A percentile compares a stretch with the other conserved stretches of the same genome.
These are phyloP conservation scores for Neodiprion fabricii DNA, from an alignment of 1,140 invertebrate species.

Conservation along the genomic window DNA sequence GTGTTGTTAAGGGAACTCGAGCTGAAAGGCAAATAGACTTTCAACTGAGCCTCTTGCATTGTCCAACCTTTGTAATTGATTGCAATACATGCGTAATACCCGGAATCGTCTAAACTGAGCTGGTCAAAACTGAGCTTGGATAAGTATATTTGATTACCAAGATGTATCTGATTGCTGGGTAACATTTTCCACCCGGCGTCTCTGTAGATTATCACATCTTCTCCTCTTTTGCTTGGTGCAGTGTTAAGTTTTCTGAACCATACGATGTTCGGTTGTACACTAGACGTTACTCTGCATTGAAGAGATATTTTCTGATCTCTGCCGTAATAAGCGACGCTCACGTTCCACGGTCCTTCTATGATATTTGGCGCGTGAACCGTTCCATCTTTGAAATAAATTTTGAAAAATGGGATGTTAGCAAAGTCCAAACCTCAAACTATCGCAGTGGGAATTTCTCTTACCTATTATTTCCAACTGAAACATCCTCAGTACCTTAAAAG, in stretches of 20 bases:
- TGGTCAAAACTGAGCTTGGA: conserved; percentile 8
- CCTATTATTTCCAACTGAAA: conserved; percentile 14
- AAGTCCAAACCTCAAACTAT: too few species aligned
- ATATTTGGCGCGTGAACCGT: not conserved
- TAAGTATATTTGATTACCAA: conserved; percentile 10
- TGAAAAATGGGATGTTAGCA: not conserved
- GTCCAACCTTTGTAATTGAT: conserved; percentile 15
- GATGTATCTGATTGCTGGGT: conserved; percentile 9
- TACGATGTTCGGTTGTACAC: not conserved
- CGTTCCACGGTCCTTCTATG: not conserved
- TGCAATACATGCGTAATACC: conserved; percentile 8
- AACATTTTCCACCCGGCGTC: conserved; percentile 10
- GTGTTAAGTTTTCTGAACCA: conserved; percentile 5
- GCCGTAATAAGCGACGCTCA: not conserved
- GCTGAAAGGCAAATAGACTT: conserved; percentile 2
- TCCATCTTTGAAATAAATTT: not conserved
- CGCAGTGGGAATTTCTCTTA: not conserved
- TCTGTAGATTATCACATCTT: conserved; percentile 7
- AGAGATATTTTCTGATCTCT: conserved; percentile 10
- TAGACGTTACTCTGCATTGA: not conserved
- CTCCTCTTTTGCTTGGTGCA: not conserved
- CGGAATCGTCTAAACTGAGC: not conserved
- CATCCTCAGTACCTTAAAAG: conserved; percentile 9
- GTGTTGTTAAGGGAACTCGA: not conserved
- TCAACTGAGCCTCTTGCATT: conserved; percentile 8